Evolutionary conservation across 2,888 invertebrate genomes (phyloP).

Genomic region (Sycophila texana): DNA sequence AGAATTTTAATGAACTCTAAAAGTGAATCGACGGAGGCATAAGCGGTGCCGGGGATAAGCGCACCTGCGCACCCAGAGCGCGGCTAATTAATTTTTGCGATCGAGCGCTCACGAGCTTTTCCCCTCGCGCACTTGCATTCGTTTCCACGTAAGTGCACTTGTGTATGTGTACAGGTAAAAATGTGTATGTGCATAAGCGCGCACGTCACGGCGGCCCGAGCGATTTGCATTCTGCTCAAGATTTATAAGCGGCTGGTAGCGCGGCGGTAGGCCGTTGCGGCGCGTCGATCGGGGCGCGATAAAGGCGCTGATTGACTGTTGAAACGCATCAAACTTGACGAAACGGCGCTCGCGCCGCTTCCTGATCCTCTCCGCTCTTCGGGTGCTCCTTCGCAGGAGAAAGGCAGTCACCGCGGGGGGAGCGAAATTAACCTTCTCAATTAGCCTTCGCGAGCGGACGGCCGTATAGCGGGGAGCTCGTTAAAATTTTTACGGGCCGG

Average conservation of each 20-base stretch:
- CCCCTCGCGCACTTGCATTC: not conserved
- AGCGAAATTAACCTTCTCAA: conserved; percentile 61
- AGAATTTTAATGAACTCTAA: no score
- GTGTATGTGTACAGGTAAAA: not conserved
- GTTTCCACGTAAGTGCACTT: not conserved
- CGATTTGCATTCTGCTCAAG: conserved; percentile 37
- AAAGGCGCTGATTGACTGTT: conserved; percentile 69
- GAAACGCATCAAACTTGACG: conserved; percentile 63
- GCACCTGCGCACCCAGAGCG: no score
- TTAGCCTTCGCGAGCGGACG: conserved; percentile 65
- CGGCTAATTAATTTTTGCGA: no score
- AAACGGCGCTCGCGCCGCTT: conserved; percentile 48
- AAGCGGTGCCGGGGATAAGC: no score
- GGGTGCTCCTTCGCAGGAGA: not conserved
- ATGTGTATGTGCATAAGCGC: not conserved
- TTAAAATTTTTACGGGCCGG: conserved; percentile 66
- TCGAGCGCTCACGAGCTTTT: no score
- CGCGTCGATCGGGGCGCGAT: conserved; percentile 59
- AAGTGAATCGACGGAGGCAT: no score
- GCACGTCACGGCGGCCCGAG: not conserved
- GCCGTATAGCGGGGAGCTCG: conserved; percentile 61
- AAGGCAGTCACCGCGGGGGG: conserved; percentile 39
- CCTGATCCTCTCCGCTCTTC: not conserved
- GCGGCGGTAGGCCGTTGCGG: conserved; percentile 14
- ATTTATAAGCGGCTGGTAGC: not conserved